phyloP scores from a whole-genome alignment of 64 coral and sea anemone genomes.

The Montipora sp. region DNA sequence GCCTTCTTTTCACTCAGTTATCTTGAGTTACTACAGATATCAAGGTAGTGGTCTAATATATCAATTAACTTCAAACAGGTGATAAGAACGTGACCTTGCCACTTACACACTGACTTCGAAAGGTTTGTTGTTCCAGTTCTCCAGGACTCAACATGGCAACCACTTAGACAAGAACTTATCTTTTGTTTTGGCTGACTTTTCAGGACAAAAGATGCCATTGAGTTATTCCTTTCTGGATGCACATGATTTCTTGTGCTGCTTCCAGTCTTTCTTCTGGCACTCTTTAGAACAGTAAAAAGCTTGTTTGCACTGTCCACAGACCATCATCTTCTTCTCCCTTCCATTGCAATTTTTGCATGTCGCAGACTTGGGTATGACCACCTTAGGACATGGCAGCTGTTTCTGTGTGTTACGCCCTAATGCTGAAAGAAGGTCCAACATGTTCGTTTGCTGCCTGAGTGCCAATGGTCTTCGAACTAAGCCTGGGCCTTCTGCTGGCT shows the following conservation, averaged over 20 bases:
- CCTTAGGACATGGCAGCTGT: conserved; percentile 47
- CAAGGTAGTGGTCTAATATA: too few relatives aligned
- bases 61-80: too few relatives aligned
- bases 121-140: too few relatives aligned
- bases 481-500: conserved; percentile 36
- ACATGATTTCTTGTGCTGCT: conserved; percentile 70
- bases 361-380: conserved; percentile 30
- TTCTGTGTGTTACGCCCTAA: conserved; percentile 17
- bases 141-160: too few relatives aligned
- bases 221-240: conserved; percentile 7
- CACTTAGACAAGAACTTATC: too few relatives aligned
- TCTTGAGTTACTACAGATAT: too few relatives aligned
- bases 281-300: conserved; percentile 70
- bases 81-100: too few relatives aligned
- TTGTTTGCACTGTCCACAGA: conserved; percentile 54
- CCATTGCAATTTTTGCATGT: conserved; percentile 53
- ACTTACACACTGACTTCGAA: too few relatives aligned
- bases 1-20: too few relatives aligned
- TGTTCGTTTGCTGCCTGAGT: conserved; percentile 32
- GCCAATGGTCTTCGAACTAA: conserved; percentile 40
- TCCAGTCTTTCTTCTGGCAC: conserved; percentile 84
- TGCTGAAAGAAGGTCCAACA: conserved; percentile 38
- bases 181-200: background rate
- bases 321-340: conserved; percentile 68
- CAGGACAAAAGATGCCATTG: background rate